A percentile compares a stretch with the other conserved stretches of the same genome.
phyloP scores from a whole-genome alignment of 2,797 vertebrate genomes.

The Valencia hispanica region DNA sequence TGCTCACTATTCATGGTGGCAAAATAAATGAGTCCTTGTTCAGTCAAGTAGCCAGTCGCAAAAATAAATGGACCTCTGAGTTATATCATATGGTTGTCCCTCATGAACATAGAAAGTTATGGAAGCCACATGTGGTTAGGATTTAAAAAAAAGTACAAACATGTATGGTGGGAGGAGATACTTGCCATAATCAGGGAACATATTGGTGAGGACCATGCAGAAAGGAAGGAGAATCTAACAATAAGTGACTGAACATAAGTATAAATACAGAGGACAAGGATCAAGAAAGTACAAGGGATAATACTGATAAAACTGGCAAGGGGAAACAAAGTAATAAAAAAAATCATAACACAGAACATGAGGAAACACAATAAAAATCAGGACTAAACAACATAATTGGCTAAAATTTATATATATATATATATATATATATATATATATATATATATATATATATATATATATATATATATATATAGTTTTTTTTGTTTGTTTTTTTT shows the following conservation, averaged over 20 bases:
- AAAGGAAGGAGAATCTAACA: not conserved
- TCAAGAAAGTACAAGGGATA: not conserved
- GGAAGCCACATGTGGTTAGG: not conserved
- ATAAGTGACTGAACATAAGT: not conserved
- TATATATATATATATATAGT: no score
- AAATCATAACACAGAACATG: not conserved
- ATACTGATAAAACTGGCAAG: not conserved
- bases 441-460: no score
- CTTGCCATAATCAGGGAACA: not conserved
- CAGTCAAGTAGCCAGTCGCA: not conserved
- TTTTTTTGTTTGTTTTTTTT: no score
- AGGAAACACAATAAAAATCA: not conserved
- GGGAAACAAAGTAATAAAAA: not conserved
- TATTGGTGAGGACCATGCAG: not conserved
- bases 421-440: no score
- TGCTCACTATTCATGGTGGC: not conserved
- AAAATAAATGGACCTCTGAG: no score
- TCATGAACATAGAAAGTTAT: not conserved
- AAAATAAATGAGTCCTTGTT: not conserved
- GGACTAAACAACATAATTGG: not conserved
- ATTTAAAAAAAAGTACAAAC: not conserved
- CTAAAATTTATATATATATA: no score
- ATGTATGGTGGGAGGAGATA: not conserved
- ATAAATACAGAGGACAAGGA: not conserved
- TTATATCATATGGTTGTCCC: no score